Percentiles rank a stretch among this genome's conserved stretches.
Evolutionary conservation across 1,140 invertebrate species (phyloP).

Genomic region (Drosophila kohkoa): DNA sequence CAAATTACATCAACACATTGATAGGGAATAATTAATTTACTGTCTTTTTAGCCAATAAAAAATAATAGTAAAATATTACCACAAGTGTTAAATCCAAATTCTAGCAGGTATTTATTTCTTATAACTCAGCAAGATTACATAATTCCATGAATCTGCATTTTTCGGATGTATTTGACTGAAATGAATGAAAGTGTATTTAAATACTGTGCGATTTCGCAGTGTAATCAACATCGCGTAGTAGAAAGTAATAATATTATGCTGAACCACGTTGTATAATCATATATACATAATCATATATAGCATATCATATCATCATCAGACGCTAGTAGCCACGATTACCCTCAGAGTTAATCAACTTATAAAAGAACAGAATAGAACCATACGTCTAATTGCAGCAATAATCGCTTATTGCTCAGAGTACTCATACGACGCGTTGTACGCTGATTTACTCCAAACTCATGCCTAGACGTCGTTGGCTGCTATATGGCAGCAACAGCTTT

Average conservation of each 20-base stretch:
- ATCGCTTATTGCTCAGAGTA: constrained; percentile 23
- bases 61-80: too few species aligned
- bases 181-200: background rate
- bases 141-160: background rate
- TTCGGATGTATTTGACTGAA: background rate
- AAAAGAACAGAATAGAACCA: constrained; percentile 9
- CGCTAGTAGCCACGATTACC: constrained; percentile 12
- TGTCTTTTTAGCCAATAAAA: too few species aligned
- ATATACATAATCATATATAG: constrained; percentile 1
- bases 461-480: background rate
- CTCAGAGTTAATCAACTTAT: constrained; percentile 12
- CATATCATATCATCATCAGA: constrained; percentile 6
- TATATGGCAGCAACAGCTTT: constrained; percentile 44
- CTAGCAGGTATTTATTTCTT: too few species aligned
- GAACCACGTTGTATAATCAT: background rate
- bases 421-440: background rate
- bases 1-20: too few species aligned
- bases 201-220: background rate
- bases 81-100: too few species aligned
- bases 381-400: constrained; percentile 23
- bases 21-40: too few species aligned
- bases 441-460: background rate
- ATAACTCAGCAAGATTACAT: background rate
- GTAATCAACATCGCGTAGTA: background rate
- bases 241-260: constrained; percentile 12